Evolutionary conservation across 2,888 invertebrate genomes (phyloP).

Genomic region (Drosophila putrida): DNA sequence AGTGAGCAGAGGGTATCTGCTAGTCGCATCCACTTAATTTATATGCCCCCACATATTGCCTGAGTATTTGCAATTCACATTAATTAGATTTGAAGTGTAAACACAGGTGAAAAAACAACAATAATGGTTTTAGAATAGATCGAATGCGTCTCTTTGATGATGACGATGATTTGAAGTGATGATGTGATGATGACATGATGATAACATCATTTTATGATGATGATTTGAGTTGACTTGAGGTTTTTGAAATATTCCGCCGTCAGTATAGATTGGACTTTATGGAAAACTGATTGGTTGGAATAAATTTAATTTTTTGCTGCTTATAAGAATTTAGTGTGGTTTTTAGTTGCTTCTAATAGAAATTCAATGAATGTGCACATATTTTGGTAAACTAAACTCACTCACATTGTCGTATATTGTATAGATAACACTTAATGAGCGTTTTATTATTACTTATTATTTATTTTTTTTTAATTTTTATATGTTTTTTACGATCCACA

Average conservation of each 20-base stretch:
- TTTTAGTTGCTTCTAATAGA: conserved; percentile 1
- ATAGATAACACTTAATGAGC: conserved; percentile 35
- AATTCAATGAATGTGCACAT: conserved; percentile 3
- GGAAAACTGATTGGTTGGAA: not conserved
- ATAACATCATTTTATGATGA: not conserved
- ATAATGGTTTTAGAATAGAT: conserved; percentile 31
- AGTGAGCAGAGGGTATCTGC: conserved; percentile 16
- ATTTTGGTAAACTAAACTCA: conserved; percentile 19
- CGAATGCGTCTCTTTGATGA: conserved; percentile 10
- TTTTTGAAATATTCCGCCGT: not conserved
- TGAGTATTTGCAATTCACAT: conserved; percentile 40
- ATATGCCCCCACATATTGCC: not conserved
- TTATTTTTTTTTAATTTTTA: conserved; percentile 19
- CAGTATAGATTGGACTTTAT: not conserved
- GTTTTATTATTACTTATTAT: conserved; percentile 41
- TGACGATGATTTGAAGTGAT: conserved; percentile 3
- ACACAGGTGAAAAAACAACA: conserved; percentile 26
- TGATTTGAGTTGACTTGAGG: conserved; percentile 1
- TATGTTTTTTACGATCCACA: conserved; percentile 14
- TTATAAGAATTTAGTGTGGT: not conserved
- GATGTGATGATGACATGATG: conserved; percentile 7
- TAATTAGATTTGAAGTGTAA: conserved; percentile 48
- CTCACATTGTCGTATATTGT: not conserved
- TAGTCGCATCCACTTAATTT: not conserved
- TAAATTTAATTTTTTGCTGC: not conserved